These are phyloP conservation scores for Hycleus cichorii DNA, from an alignment of 1,140 invertebrate genomes.

Conservation along the genomic window DNA sequence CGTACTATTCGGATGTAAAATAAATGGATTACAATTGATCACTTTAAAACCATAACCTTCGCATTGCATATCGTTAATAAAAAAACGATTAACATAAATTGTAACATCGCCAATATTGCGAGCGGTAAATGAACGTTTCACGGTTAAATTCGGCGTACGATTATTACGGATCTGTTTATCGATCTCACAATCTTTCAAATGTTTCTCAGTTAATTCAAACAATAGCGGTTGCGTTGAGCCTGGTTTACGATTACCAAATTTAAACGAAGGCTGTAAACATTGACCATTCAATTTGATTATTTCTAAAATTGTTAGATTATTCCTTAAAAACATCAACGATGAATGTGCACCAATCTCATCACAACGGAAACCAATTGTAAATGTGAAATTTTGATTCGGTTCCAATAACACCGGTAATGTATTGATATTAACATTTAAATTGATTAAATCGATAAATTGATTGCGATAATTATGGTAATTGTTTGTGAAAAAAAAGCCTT, in stretches of 20 bases:
- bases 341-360: constrained; percentile 38
- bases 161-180: constrained; percentile 38
- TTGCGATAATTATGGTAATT: constrained; percentile 13
- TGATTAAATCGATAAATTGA: constrained; percentile 22
- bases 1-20: constrained; percentile 73
- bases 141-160: constrained; percentile 61
- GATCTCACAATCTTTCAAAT: constrained; percentile 74
- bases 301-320: constrained; percentile 91
- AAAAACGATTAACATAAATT: constrained; percentile 67
- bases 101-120: constrained; percentile 81
- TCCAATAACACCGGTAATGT: constrained; percentile 41
- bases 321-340: constrained; percentile 52
- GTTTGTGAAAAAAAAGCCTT: constrained; percentile 33
- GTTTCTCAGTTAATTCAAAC: constrained; percentile 80
- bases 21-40: constrained; percentile 75
- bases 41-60: constrained; percentile 72
- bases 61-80: constrained; percentile 66
- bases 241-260: constrained; percentile 83
- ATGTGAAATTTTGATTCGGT: constrained; percentile 42
- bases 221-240: constrained; percentile 63
- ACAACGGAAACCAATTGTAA: constrained; percentile 39
- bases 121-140: constrained; percentile 79
- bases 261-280: constrained; percentile 78
- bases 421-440: constrained; percentile 21
- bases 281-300: constrained; percentile 71